phyloP scores from a whole-genome alignment of 2,888 invertebrate genomes.

The Pammene fasciana region DNA sequence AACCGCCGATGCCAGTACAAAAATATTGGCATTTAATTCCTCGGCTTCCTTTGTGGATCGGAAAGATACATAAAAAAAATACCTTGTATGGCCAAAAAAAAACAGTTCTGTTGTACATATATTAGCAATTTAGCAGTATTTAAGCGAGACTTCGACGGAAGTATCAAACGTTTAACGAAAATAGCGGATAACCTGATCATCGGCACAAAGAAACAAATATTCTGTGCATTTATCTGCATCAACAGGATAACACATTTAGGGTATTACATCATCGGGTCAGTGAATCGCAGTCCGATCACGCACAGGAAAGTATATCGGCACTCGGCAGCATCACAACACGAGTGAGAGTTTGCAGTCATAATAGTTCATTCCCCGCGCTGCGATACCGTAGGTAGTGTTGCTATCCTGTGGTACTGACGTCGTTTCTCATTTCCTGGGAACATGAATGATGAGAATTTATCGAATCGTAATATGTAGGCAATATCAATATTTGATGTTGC shows the following conservation, averaged over 20 bases:
- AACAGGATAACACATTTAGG: conserved; percentile 67
- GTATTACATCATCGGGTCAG: conserved; percentile 63
- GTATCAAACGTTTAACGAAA: conserved; percentile 1
- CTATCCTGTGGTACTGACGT: conserved; percentile 5
- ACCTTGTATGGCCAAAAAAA: background rate
- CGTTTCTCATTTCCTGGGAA: background rate
- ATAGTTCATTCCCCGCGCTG: conserved; percentile 71
- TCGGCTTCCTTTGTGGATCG: no score
- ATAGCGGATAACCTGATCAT: conserved; percentile 13
- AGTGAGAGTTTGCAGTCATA: conserved; percentile 76
- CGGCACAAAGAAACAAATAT: background rate
- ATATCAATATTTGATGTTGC: no score
- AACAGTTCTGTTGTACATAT: no score
- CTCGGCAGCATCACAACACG: conserved; percentile 70
- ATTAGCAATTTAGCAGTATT: background rate
- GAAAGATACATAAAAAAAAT: no score
- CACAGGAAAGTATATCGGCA: conserved; percentile 78
- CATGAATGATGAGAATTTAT: background rate
- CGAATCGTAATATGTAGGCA: no score
- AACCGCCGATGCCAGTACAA: no score
- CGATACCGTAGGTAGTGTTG: background rate
- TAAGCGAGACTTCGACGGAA: background rate
- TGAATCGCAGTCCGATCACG: conserved; percentile 69
- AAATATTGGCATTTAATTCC: no score
- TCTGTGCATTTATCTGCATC: background rate